These are phyloP conservation scores for Erythrolamprus reginae DNA, from an alignment of 2,113 vertebrate species.

Conservation along the genomic window DNA sequence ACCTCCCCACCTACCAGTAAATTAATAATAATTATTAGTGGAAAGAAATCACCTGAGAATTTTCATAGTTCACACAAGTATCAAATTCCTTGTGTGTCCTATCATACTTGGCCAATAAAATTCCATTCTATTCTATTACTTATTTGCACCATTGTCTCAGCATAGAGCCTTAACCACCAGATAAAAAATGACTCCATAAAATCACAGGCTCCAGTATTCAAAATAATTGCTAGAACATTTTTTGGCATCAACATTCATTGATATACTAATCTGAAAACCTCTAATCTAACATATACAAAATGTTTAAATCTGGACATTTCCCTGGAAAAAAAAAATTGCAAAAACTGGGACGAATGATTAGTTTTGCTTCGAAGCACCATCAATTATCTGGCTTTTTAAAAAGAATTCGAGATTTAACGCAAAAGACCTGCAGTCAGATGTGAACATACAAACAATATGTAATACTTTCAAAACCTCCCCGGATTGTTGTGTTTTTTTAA, in stretches of 20 bases:
- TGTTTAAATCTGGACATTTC: neutral
- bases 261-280: neutral
- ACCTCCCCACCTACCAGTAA: neutral
- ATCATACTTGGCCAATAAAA: too few species aligned
- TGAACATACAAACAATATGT: conserved; percentile 16
- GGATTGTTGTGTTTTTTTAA: fast-evolving
- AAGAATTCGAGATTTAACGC: neutral
- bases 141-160: neutral
- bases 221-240: neutral
- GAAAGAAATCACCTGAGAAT: neutral
- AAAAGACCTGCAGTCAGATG: conserved; percentile 13
- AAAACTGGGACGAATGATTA: neutral
- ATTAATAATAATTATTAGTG: neutral
- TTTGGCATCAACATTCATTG: neutral
- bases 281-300: neutral
- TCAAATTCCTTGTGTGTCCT: too few species aligned
- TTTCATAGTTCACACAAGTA: neutral
- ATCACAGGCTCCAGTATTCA: neutral
- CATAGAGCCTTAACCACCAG: neutral
- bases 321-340: neutral
- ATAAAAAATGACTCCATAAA: neutral
- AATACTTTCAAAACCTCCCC: conserved; percentile 19
- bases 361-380: neutral
- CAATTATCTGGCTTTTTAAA: conserved; percentile 11
- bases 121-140: too few species aligned